Base-by-base conservation (phyloP, 2,113 vertebrate genomes). In the Oreochromis niloticus region DNA sequence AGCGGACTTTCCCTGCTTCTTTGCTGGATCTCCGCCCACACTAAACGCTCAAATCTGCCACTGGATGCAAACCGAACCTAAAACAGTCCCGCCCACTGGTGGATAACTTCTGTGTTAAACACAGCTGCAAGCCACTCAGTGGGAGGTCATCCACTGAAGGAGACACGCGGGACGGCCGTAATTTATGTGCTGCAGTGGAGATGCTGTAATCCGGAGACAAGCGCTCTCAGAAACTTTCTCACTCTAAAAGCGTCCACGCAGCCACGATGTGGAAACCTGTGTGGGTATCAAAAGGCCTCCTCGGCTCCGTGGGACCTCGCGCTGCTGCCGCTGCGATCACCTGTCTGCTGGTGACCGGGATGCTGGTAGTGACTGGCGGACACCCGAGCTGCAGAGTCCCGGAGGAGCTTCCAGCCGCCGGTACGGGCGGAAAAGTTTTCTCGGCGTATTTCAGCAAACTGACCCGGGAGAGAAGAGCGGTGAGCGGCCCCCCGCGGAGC, bases 361-460 rank as follows among this genome's bases (percentile, higher is more conserved):
- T 82, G 90, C 87, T 93, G 30, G 59, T 84, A 52, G 19, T 92
- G 50, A 59, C 81, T 0, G 78, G 63, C 27, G 93, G 91, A 30
- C 88, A 87, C n/a, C 78, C 68, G 52, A 59, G 68, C 85, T 8
- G 82, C 83, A 82, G 9, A 46, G 68, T 59, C 8, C 83, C 82
- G 85, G 41, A 6, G 55, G 86, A 86, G 68, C 27, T 13, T 9
- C 41, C 81, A 1, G 54, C 68, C 1, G 81, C 34, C 1, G 46
- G 43, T 12, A 2, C 50, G 17, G 22, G 71, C 39, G 89, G 68
- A 1, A 88, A 91, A 19, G 90, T 96, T 57, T 96, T 98, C 88
- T 97, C 97, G 2, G 95, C 95, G 1, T 98, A 98, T 86, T 97
- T 98, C 92, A 95, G 91, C 73, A 88, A 93, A 61, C 94, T 98